phyloP scores from a whole-genome alignment of 2,888 invertebrate genomes.

The Sipha maydis region DNA sequence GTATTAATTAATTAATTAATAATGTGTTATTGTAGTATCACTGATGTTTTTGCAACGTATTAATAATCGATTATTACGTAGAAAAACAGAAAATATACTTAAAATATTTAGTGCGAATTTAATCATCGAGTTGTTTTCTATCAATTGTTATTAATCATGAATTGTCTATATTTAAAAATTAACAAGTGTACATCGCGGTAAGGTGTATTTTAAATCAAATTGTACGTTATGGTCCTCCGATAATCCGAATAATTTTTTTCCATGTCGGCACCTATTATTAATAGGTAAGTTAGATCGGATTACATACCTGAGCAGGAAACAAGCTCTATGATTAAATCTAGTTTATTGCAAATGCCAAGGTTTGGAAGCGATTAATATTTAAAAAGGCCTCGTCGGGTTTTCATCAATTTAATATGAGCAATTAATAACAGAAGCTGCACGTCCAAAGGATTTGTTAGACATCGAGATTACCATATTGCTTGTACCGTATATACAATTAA shows the following conservation, averaged over 20 bases:
- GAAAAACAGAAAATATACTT: too few relatives aligned
- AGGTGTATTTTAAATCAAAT: too few relatives aligned
- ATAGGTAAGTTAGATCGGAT: not conserved
- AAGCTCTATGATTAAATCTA: not conserved
- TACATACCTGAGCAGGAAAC: not conserved
- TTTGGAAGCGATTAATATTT: constrained; percentile 18
- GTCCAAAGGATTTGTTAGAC: not conserved
- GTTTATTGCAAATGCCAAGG: not conserved
- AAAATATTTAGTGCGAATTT: too few relatives aligned
- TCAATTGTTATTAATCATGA: too few relatives aligned
- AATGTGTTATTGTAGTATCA: too few relatives aligned
- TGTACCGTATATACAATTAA: not conserved
- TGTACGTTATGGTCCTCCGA: not conserved
- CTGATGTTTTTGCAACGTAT: too few relatives aligned
- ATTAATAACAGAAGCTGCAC: constrained; percentile 14
- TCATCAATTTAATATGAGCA: constrained; percentile 39
- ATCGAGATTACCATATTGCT: constrained; percentile 12
- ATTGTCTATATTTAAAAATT: too few relatives aligned
- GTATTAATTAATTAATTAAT: too few relatives aligned
- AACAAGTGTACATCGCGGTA: too few relatives aligned
- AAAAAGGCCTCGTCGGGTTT: not conserved
- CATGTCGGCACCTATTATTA: not conserved
- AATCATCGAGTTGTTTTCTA: too few relatives aligned
- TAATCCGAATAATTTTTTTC: not conserved
- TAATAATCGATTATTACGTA: too few relatives aligned